Conservation (phyloP, 2,888 invertebrate species). For the Congeria kusceri region DNA sequence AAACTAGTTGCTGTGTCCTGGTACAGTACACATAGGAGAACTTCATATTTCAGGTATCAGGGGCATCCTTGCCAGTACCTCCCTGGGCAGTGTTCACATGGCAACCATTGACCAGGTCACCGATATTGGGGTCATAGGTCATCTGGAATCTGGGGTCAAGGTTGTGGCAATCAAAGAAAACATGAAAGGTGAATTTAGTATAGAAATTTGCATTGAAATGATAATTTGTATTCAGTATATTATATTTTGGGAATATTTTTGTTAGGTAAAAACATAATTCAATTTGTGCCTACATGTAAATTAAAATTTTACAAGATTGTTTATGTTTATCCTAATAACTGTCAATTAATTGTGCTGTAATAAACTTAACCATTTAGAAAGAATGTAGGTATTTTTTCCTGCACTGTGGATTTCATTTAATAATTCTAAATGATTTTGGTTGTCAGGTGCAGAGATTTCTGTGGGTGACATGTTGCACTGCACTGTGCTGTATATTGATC, state of each 20-base stretch:
- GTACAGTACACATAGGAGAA: too few relatives aligned
- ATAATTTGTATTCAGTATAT: too few relatives aligned
- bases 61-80: conserved; percentile 10
- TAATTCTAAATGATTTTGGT: background rate
- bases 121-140: conserved; percentile 69
- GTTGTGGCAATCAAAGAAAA: conserved; percentile 68
- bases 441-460: conserved; percentile 17
- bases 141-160: conserved; percentile 65
- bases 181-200: conserved; percentile 41
- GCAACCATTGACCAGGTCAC: conserved; percentile 66
- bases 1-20: too few relatives aligned
- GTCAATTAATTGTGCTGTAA: too few relatives aligned
- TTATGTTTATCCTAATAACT: too few relatives aligned
- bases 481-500: conserved; percentile 74
- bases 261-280: too few relatives aligned
- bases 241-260: too few relatives aligned
- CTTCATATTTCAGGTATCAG: conserved; percentile 14
- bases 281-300: too few relatives aligned
- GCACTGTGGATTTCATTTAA: background rate
- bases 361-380: too few relatives aligned
- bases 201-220: too few relatives aligned
- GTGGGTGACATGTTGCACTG: conserved; percentile 64
- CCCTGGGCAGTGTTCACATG: conserved; percentile 45
- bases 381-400: too few relatives aligned
- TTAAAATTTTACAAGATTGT: too few relatives aligned